These are phyloP conservation scores for Elephas maximus DNA, from an alignment of 2,113 vertebrate genomes.

Conservation along the genomic window DNA sequence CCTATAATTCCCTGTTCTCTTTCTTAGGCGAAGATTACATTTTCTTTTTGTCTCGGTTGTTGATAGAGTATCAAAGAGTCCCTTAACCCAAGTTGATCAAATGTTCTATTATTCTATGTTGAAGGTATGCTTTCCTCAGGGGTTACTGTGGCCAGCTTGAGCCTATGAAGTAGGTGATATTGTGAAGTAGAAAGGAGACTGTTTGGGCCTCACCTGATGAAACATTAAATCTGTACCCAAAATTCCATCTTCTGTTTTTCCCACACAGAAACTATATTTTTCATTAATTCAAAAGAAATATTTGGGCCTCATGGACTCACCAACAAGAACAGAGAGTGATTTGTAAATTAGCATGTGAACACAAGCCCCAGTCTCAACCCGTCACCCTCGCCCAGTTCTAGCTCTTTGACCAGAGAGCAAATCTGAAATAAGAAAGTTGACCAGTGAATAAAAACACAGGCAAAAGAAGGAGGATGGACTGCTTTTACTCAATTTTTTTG, in stretches of 20 bases:
- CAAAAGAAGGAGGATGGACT: background rate
- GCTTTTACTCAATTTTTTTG: background rate
- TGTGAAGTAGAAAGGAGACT: background rate
- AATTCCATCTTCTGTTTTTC: background rate
- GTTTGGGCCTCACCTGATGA: background rate
- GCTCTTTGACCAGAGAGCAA: background rate
- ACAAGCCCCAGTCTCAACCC: background rate
- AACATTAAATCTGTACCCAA: background rate
- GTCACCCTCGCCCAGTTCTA: background rate
- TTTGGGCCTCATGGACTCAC: background rate
- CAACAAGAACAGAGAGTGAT: background rate
- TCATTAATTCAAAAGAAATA: background rate
- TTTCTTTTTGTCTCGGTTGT: constrained; percentile 56
- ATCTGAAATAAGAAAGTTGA: background rate
- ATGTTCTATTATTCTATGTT: constrained; percentile 29
- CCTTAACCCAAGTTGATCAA: constrained; percentile 29
- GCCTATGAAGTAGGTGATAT: background rate
- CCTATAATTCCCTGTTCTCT: constrained; percentile 55
- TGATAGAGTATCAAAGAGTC: background rate
- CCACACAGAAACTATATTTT: background rate
- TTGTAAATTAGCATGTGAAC: background rate
- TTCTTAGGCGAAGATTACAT: constrained; percentile 54
- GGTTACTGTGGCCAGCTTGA: background rate
- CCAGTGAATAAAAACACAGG: background rate
- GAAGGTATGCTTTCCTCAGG: background rate